Evolutionary conservation across 2,113 vertebrate genomes (phyloP).

Genomic region (Pao palembangensis): DNA sequence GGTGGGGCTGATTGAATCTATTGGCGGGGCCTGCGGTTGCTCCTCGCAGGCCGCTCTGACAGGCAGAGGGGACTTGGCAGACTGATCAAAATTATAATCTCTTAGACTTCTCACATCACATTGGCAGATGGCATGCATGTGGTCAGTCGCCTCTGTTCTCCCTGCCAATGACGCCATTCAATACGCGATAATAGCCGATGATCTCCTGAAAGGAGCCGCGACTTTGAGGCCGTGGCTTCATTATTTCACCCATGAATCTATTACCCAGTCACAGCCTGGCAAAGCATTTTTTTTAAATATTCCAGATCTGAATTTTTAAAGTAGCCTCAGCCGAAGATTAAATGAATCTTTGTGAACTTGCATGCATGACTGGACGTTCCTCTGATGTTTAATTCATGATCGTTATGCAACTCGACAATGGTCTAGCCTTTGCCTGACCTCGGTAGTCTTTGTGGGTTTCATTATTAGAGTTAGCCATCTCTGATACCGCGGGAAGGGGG

Average conservation of each 20-base stretch:
- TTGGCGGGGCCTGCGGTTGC: slow-evolving; percentile 57
- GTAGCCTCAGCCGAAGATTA: slow-evolving; percentile 33
- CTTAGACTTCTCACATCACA: slow-evolving; percentile 59
- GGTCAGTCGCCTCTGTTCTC: slow-evolving; percentile 28
- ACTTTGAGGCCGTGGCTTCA: slow-evolving; percentile 12
- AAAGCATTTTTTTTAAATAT: slow-evolving; percentile 39
- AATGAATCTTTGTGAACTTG: slow-evolving; percentile 34
- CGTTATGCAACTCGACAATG: slow-evolving; percentile 55
- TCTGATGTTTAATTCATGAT: slow-evolving; percentile 68
- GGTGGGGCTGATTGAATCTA: slow-evolving; percentile 73
- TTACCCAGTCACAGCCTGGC: slow-evolving; percentile 15
- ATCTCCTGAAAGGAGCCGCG: slow-evolving; percentile 27
- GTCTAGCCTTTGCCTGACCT: slow-evolving; percentile 54
- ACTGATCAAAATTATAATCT: slow-evolving; percentile 73
- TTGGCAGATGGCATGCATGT: slow-evolving; percentile 58
- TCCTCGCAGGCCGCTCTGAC: slow-evolving; percentile 62
- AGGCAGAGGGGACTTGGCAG: slow-evolving; percentile 63
- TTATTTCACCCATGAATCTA: slow-evolving; percentile 1
- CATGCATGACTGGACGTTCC: slow-evolving; percentile 38
- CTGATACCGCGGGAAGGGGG: slow-evolving; percentile 40
- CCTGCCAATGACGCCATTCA: slow-evolving; percentile 42
- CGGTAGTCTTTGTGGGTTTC: slow-evolving; percentile 61
- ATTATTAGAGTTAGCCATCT: slow-evolving; percentile 62
- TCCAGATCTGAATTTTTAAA: slow-evolving; percentile 45
- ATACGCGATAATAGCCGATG: slow-evolving; percentile 36